phyloP scores from a whole-genome alignment of 2,113 vertebrate species.

The Cyanoramphus novaezelandiae region DNA sequence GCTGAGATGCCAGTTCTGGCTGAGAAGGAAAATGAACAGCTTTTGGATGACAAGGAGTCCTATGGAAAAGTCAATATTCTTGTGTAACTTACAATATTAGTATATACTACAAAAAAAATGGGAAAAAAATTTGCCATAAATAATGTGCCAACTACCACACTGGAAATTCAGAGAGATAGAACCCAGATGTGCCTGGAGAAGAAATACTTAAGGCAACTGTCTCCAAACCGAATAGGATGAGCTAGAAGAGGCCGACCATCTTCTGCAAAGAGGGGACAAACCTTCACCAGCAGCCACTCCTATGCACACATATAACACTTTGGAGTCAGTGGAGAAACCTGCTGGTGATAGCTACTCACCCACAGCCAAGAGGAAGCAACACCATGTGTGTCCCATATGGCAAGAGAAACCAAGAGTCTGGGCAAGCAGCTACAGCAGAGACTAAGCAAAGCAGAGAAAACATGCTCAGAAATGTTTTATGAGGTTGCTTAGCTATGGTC shows the following conservation, averaged over 20 bases:
- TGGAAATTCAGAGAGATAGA: neutral
- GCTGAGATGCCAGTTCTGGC: neutral
- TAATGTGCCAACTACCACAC: neutral
- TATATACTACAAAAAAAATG: neutral
- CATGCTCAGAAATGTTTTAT: neutral
- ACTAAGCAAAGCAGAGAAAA: neutral
- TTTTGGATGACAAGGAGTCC: neutral
- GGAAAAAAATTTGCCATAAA: neutral
- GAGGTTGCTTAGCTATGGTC: neutral
- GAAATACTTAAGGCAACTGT: neutral
- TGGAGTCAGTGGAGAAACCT: neutral
- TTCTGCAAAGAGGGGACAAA: neutral
- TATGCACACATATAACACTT: neutral
- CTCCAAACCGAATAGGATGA: neutral
- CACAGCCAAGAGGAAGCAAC: neutral
- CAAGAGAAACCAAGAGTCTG: neutral
- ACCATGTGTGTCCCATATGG: neutral
- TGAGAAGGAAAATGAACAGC: neutral
- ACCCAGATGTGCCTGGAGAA: neutral
- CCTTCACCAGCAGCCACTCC: neutral
- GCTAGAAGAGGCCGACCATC: conserved; percentile 23
- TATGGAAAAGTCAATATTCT: neutral
- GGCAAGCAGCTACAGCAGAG: neutral
- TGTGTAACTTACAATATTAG: neutral
- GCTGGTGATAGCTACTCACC: neutral